These are phyloP conservation scores for Melitaea athalia DNA, from an alignment of 2,888 invertebrate species.

Conservation along the genomic window DNA sequence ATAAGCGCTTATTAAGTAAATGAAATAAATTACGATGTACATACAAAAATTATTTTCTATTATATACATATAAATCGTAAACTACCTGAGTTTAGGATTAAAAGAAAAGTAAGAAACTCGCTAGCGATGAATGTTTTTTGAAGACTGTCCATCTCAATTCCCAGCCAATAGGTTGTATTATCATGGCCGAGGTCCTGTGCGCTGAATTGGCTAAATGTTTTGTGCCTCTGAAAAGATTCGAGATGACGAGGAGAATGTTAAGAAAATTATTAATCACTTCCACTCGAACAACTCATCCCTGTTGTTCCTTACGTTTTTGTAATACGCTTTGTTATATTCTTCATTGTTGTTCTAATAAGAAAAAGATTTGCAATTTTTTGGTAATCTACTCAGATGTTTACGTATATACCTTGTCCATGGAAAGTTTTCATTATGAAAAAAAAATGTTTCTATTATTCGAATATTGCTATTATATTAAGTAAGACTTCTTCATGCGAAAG, in stretches of 20 bases:
- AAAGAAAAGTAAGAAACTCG: conserved; percentile 70
- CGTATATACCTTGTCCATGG: too few relatives aligned
- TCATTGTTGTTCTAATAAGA: not conserved
- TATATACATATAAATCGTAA: not conserved
- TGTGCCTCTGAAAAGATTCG: conserved; percentile 77
- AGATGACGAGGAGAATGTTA: conserved; percentile 80
- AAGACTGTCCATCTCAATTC: conserved; percentile 59
- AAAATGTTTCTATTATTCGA: too few relatives aligned
- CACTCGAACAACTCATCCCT: conserved; percentile 65
- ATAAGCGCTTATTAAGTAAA: not conserved
- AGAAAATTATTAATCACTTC: conserved; percentile 78
- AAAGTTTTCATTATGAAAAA: too few relatives aligned
- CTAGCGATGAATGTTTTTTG: conserved; percentile 78
- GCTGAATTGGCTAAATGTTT: conserved; percentile 81
- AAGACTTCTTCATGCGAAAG: too few relatives aligned
- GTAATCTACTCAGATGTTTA: not conserved
- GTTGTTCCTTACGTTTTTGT: conserved; percentile 50
- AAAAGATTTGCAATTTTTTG: not conserved
- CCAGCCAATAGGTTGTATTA: conserved; percentile 73
- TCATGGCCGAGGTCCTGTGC: conserved; percentile 68
- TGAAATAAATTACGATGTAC: too few relatives aligned
- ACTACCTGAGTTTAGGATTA: conserved; percentile 10
- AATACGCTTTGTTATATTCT: conserved; percentile 10
- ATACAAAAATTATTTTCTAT: not conserved
- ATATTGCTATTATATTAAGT: too few relatives aligned